Evolutionary conservation across 2,113 vertebrate species (phyloP), one percentile per base, ranked within the genome.

Genomic region (Psephotus haematonotus): DNA sequence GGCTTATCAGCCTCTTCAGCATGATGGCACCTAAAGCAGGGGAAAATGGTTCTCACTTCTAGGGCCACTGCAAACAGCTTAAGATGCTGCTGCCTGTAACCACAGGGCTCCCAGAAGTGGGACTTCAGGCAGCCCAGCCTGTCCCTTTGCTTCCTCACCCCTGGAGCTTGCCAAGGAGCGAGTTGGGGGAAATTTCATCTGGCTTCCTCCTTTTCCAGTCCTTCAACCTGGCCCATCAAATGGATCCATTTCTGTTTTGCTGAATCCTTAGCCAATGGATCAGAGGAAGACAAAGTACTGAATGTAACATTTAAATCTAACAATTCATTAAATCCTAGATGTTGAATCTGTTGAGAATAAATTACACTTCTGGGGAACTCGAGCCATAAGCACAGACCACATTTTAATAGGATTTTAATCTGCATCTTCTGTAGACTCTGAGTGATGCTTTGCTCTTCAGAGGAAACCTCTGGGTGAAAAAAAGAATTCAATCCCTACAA

Each of bases 31-130:
- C 82, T 67, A 28, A 57, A 1, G 3, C 68, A 20, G 25, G 27
- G 17, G 64, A 68, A 78, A 91, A 33, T 0, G 13, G 31, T 7
- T 63, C 60, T 46, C 0, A 3, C 59, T 78, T 17, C 49, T 10
- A 20, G 3, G 62, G 65, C 37, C 52, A 35, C 0, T 1, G 44
- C 16, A 55, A 67, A n/a, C 37, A 55, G 75, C 33, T 68, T 35
- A 57, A 35, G 27, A 24, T 2, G 5, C 37, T 3, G 50, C 5
- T 53, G 20, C 11, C 46, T 63, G 69, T 20, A 13, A 4, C 5
- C 3, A 0, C 2, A 16, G 65, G 1, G 4, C 55, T 22, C n/a
- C 11, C 33, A 28, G 28, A 5, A 44, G 9, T 1, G 27, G 69
- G 69, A 47, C 46, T 84, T 60, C 43, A 84, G 44, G 81, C 44